phyloP scores from a whole-genome alignment of 2,888 invertebrate genomes.

The Ectobius pallidus region DNA sequence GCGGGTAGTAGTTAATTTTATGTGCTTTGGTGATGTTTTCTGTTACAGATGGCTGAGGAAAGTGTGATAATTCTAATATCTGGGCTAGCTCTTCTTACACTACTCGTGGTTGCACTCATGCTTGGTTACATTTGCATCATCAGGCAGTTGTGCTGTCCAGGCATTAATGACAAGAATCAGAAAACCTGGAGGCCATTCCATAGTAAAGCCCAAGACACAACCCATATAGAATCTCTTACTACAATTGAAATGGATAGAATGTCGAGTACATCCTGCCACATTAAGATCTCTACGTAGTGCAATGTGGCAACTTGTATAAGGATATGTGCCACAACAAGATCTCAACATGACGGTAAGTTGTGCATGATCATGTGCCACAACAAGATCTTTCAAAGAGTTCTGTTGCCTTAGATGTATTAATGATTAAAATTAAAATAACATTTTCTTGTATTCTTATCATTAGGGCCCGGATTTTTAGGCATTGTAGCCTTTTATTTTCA shows the following conservation, averaged over 20 bases:
- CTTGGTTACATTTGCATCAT: constrained; percentile 29
- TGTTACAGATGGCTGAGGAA: constrained; percentile 9
- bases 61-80: constrained; percentile 6
- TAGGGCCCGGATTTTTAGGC: no score
- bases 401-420: constrained; percentile 34
- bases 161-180: neutral
- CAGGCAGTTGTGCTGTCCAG: constrained; percentile 19
- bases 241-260: constrained; percentile 8
- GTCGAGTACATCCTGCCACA: neutral
- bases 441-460: no score
- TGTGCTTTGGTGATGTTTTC: no score
- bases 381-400: constrained; percentile 16
- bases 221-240: neutral
- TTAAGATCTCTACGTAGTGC: neutral
- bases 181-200: neutral
- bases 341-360: no score
- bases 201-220: neutral
- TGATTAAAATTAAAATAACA: no score
- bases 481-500: no score
- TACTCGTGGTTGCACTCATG: constrained; percentile 23
- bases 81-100: constrained; percentile 5
- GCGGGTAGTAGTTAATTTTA: no score
- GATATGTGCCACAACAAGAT: neutral
- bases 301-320: neutral
- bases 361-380: no score